These are phyloP conservation scores for Blastobasis adustella DNA, from an alignment of 2,888 invertebrate species.

Conservation along the genomic window DNA sequence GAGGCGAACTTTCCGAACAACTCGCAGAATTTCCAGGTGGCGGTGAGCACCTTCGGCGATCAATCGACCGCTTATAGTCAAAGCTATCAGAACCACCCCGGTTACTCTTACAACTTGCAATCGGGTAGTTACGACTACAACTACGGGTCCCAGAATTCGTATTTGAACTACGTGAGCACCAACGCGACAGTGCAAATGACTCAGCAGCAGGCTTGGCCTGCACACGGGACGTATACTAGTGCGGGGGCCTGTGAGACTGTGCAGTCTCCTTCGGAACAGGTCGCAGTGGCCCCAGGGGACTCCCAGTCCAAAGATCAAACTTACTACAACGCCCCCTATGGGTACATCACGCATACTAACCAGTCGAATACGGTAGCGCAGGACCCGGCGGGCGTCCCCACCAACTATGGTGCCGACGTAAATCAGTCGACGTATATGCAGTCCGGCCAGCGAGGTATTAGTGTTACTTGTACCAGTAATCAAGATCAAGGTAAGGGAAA, in stretches of 20 bases:
- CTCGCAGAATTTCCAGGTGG: slow-evolving; percentile 2
- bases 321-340: slow-evolving; percentile 68
- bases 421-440: slow-evolving; percentile 62
- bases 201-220: slow-evolving; percentile 40
- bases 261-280: slow-evolving; percentile 60
- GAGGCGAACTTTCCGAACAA: neutral
- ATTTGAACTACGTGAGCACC: slow-evolving; percentile 25
- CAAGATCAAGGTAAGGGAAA: slow-evolving; percentile 55
- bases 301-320: slow-evolving; percentile 31
- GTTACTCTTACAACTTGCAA: slow-evolving; percentile 73
- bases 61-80: slow-evolving; percentile 34
- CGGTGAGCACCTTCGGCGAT: slow-evolving; percentile 27
- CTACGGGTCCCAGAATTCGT: slow-evolving; percentile 75
- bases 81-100: slow-evolving; percentile 73
- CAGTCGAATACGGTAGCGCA: slow-evolving; percentile 38
- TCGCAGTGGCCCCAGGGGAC: slow-evolving; percentile 27
- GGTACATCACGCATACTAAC: slow-evolving; percentile 50
- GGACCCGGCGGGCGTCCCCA: slow-evolving; percentile 29
- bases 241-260: slow-evolving; percentile 61
- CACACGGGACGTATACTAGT: slow-evolving; percentile 58
- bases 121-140: slow-evolving; percentile 77
- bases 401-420: slow-evolving; percentile 45
- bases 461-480: slow-evolving; percentile 39
- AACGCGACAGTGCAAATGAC: slow-evolving; percentile 28
- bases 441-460: slow-evolving; percentile 43